A percentile compares a stretch with the other conserved stretches of the same genome.
These are phyloP conservation scores for Chironomus tentans DNA, from an alignment of 2,888 invertebrate species.

Conservation along the genomic window DNA sequence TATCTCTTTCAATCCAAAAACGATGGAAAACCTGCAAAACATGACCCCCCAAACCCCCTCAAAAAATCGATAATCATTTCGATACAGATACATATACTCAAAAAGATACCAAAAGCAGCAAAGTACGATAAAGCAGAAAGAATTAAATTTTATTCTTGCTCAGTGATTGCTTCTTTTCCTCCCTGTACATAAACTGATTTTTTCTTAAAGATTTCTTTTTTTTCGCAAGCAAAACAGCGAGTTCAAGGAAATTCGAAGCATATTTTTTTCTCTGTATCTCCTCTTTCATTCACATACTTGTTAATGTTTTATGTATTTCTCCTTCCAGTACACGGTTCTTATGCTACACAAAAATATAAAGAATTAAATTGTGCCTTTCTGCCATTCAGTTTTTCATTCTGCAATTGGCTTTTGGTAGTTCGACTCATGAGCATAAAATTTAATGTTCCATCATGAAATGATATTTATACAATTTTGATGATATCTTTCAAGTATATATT, in stretches of 20 bases:
- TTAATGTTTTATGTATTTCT: conserved; percentile 13
- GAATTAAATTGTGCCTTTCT: not conserved
- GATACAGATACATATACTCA: no score
- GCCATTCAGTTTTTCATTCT: not conserved
- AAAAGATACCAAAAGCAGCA: no score
- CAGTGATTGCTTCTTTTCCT: no score
- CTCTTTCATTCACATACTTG: no score
- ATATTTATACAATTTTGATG: not conserved
- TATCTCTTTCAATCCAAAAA: no score
- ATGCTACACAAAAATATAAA: not conserved
- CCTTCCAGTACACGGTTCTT: not conserved
- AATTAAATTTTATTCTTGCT: no score
- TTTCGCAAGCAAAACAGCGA: not conserved
- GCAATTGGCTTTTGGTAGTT: not conserved
- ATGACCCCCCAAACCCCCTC: no score
- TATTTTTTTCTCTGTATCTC: not conserved
- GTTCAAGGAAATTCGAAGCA: conserved; percentile 24
- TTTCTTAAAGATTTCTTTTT: not conserved
- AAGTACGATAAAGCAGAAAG: no score
- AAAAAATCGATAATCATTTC: no score
- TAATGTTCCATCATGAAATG: conserved; percentile 9
- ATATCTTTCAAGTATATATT: not conserved
- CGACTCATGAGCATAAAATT: conserved; percentile 1
- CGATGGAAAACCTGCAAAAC: no score
- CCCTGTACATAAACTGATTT: not conserved